These are phyloP conservation scores for Tethya wilhelma DNA, from an alignment of 37 sponge, comb jelly and placozoan species.

Conservation along the genomic window DNA sequence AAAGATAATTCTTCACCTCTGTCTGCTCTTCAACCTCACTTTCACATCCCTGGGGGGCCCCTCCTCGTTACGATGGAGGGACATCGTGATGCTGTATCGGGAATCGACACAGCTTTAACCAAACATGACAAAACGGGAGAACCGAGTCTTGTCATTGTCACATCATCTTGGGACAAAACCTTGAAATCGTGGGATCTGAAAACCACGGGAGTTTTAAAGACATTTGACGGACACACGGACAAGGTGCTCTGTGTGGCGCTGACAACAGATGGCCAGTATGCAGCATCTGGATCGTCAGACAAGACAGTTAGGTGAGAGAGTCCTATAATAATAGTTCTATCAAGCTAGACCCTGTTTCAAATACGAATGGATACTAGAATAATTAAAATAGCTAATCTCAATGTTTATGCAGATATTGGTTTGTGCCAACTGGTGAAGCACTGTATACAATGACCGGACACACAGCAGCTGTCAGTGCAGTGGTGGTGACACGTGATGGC, in stretches of 20 bases:
- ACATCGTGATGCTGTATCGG: constrained; percentile 58
- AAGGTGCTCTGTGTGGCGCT: constrained; percentile 62
- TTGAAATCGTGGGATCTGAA: constrained; percentile 74
- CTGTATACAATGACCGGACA: constrained; percentile 62
- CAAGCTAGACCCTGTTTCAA: background rate
- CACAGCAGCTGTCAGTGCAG: constrained; percentile 58
- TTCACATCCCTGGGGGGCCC: constrained; percentile 62
- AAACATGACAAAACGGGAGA: background rate
- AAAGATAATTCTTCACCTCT: constrained; percentile 21
- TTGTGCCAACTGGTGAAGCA: constrained; percentile 24
- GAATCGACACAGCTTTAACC: constrained; percentile 12
- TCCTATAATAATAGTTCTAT: background rate
- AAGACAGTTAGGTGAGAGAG: constrained; percentile 60
- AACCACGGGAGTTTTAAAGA: constrained; percentile 58
- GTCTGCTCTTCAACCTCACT: constrained; percentile 30
- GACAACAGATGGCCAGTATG: constrained; percentile 46
- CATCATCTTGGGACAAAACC: constrained; percentile 71
- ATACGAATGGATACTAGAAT: background rate
- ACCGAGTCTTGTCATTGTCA: constrained; percentile 22
- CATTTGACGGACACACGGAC: constrained; percentile 70
- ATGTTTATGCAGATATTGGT: constrained; percentile 41
- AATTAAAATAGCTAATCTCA: background rate
- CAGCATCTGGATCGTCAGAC: constrained; percentile 72
- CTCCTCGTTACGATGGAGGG: constrained; percentile 74
- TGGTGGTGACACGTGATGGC: constrained; percentile 58